phyloP scores from a whole-genome alignment of 2,797 vertebrate genomes.

The Scolopax bukidnonensis region DNA sequence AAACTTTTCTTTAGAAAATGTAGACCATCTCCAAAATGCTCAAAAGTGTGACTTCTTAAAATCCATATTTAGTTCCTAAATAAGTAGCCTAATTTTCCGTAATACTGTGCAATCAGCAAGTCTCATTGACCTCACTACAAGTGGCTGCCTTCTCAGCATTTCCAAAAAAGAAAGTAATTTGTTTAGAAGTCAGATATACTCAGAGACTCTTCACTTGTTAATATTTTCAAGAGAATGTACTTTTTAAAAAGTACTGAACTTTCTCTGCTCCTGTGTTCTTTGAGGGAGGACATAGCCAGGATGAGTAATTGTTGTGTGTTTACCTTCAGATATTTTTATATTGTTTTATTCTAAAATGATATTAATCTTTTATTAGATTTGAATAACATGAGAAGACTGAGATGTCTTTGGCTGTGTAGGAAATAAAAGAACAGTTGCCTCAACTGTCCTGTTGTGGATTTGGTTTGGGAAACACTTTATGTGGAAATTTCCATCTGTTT shows the following conservation, averaged over 20 bases:
- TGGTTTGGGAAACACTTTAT: background rate
- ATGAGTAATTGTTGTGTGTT: constrained; percentile 35
- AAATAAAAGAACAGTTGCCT: constrained; percentile 3
- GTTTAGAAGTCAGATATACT: constrained; percentile 51
- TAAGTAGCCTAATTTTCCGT: constrained; percentile 64
- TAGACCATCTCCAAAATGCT: constrained; percentile 48
- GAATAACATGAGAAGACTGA: constrained; percentile 42
- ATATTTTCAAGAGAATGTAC: constrained; percentile 19
- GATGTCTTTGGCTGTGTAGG: background rate
- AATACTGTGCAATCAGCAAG: constrained; percentile 62
- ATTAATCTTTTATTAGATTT: constrained; percentile 65
- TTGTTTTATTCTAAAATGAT: constrained; percentile 41
- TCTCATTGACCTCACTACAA: constrained; percentile 61
- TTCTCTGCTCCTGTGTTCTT: background rate
- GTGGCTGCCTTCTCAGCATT: constrained; percentile 56
- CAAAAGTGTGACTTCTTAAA: constrained; percentile 42
- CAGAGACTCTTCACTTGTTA: constrained; percentile 19
- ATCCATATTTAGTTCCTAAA: constrained; percentile 63
- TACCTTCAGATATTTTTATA: constrained; percentile 25
- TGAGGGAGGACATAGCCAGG: background rate
- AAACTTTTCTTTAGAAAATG: constrained; percentile 23
- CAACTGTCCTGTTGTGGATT: background rate
- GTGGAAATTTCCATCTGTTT: constrained; percentile 32
- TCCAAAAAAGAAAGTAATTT: constrained; percentile 56
- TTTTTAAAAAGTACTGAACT: background rate